Evolutionary conservation across 2,888 invertebrate species (phyloP), one percentile per base, ranked within the genome.

Genomic region (Rotaria sp.): DNA sequence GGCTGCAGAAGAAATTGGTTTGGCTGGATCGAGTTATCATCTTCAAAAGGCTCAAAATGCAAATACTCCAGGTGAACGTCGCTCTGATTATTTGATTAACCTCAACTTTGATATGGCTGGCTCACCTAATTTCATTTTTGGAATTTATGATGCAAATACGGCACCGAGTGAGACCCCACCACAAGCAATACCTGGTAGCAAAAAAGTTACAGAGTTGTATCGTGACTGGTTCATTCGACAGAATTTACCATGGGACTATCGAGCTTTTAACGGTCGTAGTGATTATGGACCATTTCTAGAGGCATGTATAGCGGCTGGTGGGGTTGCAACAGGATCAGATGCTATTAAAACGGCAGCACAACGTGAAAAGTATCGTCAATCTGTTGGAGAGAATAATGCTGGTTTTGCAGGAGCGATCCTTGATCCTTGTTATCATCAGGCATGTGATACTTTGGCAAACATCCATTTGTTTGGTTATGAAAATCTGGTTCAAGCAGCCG

Each of bases 81-180:
- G 0, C 8, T 5, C 0, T 41, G 75, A 75, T 41, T 41, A 41
- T 26, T 75, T 75, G 11, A 5, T 75, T 3, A 75, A 75, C 18
- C 45, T 75, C 4, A 75, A 75, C 10, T 75, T 75, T 41, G 75
- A 75, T 24, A 75, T 75, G 75, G 41, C 45, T 8, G 75, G 75
- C 26, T 75, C 75, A 75, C 75, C 75, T 41, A 75, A 75, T 26
- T 75, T 75, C 24, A 75, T 75, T 41, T 75, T 75, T 26, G 75
- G 75, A 41, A 75, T 75, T 15, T 75, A 75, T 45, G 26, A 75
- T 41, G 75, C 41, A 3, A 26, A 38, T 30, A 26, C 75, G 26
- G 75, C 75, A 11, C 11, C 24, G 3, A 41, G 21, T 26, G 45
- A 21, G 21, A 75, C 75, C 41, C 75, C 75, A 75, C 2, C 10